Percentiles rank a stretch among this genome's conserved stretches.
Evolutionary conservation across 2,797 vertebrate species (phyloP).

Genomic region (Glyptemys insculpta): DNA sequence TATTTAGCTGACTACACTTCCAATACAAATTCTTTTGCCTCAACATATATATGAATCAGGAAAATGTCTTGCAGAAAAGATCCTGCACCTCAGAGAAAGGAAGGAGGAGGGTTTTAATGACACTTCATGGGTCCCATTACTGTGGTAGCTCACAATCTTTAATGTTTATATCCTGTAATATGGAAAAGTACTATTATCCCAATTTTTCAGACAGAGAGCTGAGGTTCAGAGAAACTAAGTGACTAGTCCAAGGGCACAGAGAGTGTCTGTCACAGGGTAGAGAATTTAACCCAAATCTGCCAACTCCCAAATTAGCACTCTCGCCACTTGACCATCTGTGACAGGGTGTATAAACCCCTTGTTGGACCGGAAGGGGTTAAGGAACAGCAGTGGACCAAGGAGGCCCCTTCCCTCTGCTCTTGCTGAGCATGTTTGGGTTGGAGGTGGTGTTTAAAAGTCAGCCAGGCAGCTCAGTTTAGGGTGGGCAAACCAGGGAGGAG

Average conservation of each 20-base stretch:
- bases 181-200: background rate
- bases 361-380: too few relatives aligned
- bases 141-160: background rate
- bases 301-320: background rate
- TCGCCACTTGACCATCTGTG: background rate
- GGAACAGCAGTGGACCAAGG: too few relatives aligned
- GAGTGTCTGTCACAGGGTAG: background rate
- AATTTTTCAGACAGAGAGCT: background rate
- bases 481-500: too few relatives aligned
- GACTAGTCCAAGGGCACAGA: background rate
- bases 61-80: background rate
- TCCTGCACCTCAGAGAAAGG: accelerated
- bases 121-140: background rate
- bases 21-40: background rate
- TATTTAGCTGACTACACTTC: background rate
- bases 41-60: background rate
- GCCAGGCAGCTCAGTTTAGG: too few relatives aligned
- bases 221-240: accelerated
- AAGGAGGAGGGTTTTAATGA: background rate
- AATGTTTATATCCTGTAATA: background rate
- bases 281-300: background rate
- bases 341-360: too few relatives aligned
- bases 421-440: too few relatives aligned
- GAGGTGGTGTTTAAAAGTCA: too few relatives aligned
- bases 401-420: too few relatives aligned